Conservation (phyloP, 1,140 invertebrate species). For the Pachypeltis micranthus region DNA sequence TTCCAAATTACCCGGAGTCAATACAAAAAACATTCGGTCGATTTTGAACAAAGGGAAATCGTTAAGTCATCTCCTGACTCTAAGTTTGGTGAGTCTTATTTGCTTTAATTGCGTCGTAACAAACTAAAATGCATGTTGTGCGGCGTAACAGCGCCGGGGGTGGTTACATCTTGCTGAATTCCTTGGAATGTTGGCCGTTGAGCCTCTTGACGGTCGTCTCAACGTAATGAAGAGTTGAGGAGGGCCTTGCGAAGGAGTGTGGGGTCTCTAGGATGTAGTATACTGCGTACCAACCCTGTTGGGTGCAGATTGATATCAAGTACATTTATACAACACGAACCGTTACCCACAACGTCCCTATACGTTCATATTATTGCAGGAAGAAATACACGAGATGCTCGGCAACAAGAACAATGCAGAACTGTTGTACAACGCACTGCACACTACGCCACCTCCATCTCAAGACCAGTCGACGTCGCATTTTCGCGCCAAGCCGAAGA, state of each 20-base stretch:
- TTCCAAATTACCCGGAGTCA: conserved; percentile 78
- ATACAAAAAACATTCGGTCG: conserved; percentile 67
- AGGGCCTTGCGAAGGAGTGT: not conserved
- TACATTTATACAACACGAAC: not conserved
- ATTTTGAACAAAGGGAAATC: conserved; percentile 69
- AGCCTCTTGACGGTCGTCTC: no score
- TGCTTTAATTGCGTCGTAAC: no score
- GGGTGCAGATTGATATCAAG: not conserved
- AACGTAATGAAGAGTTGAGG: not conserved
- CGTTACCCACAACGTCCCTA: not conserved
- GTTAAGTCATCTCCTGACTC: conserved; percentile 46
- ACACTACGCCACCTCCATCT: conserved; percentile 19
- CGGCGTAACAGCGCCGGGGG: no score
- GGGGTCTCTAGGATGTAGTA: no score
- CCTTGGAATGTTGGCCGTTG: no score
- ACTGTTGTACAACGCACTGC: conserved; percentile 26
- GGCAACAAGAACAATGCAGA: conserved; percentile 24
- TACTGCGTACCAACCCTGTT: not conserved
- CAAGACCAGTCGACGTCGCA: not conserved
- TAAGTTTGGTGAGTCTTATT: conserved; percentile 22
- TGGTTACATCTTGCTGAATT: no score
- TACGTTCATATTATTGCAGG: conserved; percentile 23
- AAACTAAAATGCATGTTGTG: no score
- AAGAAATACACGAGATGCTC: conserved; percentile 24
- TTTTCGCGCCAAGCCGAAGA: not conserved